phyloP scores from a whole-genome alignment of 2,888 invertebrate species.

The Villa cingulata region DNA sequence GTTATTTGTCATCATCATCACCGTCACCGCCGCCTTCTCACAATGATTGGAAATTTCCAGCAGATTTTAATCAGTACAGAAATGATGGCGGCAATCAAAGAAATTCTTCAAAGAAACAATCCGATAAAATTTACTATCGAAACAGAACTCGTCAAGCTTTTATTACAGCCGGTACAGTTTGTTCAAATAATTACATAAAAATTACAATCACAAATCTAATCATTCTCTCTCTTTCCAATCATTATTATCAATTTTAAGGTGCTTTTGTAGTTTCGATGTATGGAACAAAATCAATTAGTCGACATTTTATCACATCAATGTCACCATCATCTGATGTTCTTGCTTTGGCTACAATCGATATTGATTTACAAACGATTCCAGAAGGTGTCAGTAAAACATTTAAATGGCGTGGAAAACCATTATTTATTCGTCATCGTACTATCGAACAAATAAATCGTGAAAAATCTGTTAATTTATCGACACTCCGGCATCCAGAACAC shows the following conservation, averaged over 20 bases:
- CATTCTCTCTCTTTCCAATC: too few relatives aligned
- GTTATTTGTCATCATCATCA: too few relatives aligned
- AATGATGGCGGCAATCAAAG: too few relatives aligned
- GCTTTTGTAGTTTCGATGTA: conserved; percentile 63
- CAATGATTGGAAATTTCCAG: too few relatives aligned
- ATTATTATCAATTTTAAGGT: conserved; percentile 16
- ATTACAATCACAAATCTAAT: too few relatives aligned
- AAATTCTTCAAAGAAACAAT: too few relatives aligned
- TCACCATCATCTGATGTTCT: conserved; percentile 78
- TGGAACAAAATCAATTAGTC: conserved; percentile 62
- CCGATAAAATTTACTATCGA: too few relatives aligned
- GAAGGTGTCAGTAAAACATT: conserved; percentile 82
- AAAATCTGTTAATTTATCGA: conserved; percentile 49
- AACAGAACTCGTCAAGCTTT: too few relatives aligned
- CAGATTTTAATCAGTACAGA: too few relatives aligned
- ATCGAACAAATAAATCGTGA: conserved; percentile 61
- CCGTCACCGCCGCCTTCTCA: too few relatives aligned
- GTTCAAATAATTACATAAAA: too few relatives aligned
- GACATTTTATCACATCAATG: conserved; percentile 60
- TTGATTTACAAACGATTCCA: conserved; percentile 71
- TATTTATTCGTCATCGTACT: conserved; percentile 55
- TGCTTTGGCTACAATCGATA: conserved; percentile 82
- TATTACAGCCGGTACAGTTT: too few relatives aligned
- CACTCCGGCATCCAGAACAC: conserved; percentile 71
- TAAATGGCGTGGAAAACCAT: conserved; percentile 88